A percentile compares a stretch with the other conserved stretches of the same genome.
These are phyloP conservation scores for Nasonia longicornis DNA, from an alignment of 1,140 invertebrate species.

Conservation along the genomic window DNA sequence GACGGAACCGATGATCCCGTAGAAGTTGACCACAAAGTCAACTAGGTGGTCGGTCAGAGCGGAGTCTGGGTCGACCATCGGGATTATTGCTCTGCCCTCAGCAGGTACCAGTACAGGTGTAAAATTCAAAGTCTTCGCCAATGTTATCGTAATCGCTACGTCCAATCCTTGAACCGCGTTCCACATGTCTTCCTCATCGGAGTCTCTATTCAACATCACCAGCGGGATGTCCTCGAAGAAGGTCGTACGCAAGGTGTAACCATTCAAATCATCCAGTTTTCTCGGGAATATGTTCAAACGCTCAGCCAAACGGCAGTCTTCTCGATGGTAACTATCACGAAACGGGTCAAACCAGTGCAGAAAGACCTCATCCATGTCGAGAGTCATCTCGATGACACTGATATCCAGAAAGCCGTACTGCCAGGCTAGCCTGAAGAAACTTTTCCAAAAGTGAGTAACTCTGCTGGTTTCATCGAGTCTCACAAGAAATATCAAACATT, in stretches of 20 bases:
- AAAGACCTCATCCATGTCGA: no score
- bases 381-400: no score
- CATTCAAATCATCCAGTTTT: slow-evolving; percentile 5
- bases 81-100: neutral
- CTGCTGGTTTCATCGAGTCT: no score
- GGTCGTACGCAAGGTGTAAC: neutral
- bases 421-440: no score
- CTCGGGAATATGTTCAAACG: neutral
- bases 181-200: neutral
- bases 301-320: neutral
- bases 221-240: slow-evolving; percentile 17
- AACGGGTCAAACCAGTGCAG: slow-evolving; percentile 17
- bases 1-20: slow-evolving; percentile 9
- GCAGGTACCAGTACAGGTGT: no score
- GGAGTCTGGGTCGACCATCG: neutral
- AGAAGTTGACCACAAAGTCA: slow-evolving; percentile 12
- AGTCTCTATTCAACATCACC: neutral
- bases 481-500: no score
- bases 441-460: no score
- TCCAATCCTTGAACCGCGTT: slow-evolving; percentile 8
- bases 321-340: neutral
- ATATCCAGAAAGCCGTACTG: no score
- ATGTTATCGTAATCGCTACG: neutral
- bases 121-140: slow-evolving; percentile 16
- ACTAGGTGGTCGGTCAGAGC: neutral